Percentiles rank a stretch among this genome's conserved stretches.
phyloP scores from a whole-genome alignment of 2,113 vertebrate genomes.

The Hypomesus transpacificus region DNA sequence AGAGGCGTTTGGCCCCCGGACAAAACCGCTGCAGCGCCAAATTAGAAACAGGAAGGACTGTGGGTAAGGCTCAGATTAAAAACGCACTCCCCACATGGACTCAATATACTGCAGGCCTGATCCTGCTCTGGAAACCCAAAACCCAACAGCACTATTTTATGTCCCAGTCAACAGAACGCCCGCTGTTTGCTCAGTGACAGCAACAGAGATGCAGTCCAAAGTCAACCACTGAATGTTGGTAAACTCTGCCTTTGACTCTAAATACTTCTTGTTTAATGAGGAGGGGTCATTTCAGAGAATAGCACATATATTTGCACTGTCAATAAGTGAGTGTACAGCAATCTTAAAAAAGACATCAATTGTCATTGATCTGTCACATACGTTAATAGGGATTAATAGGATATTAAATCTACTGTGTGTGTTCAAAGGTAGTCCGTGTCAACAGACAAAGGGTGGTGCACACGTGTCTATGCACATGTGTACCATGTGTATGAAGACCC shows the following conservation, averaged over 20 bases:
- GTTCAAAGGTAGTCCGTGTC: neutral
- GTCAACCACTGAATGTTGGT: conserved; percentile 66
- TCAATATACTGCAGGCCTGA: conserved; percentile 76
- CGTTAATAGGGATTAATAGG: too few relatives aligned
- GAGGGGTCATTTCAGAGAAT: conserved; percentile 32
- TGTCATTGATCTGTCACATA: neutral
- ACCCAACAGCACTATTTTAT: conserved; percentile 76
- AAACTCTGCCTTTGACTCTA: conserved; percentile 50
- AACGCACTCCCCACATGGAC: conserved; percentile 78
- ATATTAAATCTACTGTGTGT: too few relatives aligned
- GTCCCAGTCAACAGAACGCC: conserved; percentile 72
- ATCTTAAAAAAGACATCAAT: neutral
- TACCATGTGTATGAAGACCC: neutral
- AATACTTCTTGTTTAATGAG: conserved; percentile 52
- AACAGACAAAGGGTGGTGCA: neutral
- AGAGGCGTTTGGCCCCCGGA: conserved; percentile 74
- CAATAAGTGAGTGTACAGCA: neutral
- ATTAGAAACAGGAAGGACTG: conserved; percentile 82
- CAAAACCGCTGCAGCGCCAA: conserved; percentile 78
- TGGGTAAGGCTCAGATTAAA: conserved; percentile 78
- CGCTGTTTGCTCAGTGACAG: conserved; percentile 68
- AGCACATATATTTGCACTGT: conserved; percentile 14
- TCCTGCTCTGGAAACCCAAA: conserved; percentile 74
- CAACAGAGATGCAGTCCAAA: conserved; percentile 58
- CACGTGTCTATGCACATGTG: neutral